Evolutionary conservation across 1,140 invertebrate species (phyloP), one percentile per base, ranked within the genome.

Genomic region (Zelostemma sp.): DNA sequence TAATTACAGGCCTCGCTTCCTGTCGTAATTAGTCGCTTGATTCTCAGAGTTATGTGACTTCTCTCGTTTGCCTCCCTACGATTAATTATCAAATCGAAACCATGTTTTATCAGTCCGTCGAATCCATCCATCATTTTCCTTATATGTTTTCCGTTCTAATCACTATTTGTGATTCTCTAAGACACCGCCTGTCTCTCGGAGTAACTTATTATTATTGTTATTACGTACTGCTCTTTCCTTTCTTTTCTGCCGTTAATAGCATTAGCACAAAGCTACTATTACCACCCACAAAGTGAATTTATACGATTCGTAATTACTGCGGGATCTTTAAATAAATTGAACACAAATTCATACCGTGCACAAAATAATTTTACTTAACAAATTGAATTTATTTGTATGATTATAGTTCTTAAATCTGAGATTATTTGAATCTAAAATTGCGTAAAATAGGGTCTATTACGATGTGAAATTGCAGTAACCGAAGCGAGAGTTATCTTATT

Each of bases 1-100:
- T 80, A 80, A 80, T 80, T 80, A 73, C 72, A 74, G 76, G 62
- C 16, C 61, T 70, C 38, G 72, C 68, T 77, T 73, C 68, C 75
- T 76, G 40, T 59, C 68, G 68, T 74, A 77, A 78, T 79, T 79
- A 79, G 80, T 75, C 69, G 72, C 43, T 71, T 63, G 59, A 68
- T 77, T 47, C 58, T 57, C 48, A 79, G 76, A 21, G 46, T 45
- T 57, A n/a, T n/a, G n/a, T n/a, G n/a, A n/a, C n/a, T n/a, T n/a
- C n/a, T n/a, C n/a, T n/a, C n/a, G n/a, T n/a, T n/a, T n/a, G n/a
- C n/a, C 40, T 70, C 38, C 62, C 58, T 59, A 49, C 55, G 46
- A 56, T 16, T 9, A 12, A 25, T 14, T 11, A 11, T 48, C 41
- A 15, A 41, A 48, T 49, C 14, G 12, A 15, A 25, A 3, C 46